Conservation (phyloP, 1,140 invertebrate genomes). For the Pseudomyrmex concolor region DNA sequence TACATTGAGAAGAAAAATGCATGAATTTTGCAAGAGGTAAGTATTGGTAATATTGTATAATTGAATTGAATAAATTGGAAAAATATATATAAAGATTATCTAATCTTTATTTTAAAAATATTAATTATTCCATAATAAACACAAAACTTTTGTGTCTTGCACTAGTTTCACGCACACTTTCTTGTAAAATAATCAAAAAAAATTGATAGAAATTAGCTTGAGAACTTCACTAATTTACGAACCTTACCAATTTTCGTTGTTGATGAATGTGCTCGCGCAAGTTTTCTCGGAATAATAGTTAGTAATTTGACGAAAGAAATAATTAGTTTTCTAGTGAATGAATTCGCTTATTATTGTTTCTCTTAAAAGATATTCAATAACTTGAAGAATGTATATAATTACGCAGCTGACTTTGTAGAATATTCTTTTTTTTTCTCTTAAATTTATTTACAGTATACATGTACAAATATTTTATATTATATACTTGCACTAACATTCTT, state of each 20-base stretch:
- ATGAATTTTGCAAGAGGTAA: slow-evolving; percentile 61
- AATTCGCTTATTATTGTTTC: slow-evolving; percentile 8
- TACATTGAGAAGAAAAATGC: slow-evolving; percentile 8
- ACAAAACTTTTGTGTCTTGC: slow-evolving; percentile 46
- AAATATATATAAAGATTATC: no score
- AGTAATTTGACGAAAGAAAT: slow-evolving; percentile 17
- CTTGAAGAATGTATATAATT: slow-evolving; percentile 10
- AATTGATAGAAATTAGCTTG: slow-evolving; percentile 61
- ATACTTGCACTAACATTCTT: not conserved
- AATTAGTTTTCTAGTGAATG: slow-evolving; percentile 22
- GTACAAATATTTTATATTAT: not conserved
- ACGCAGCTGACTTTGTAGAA: not conserved
- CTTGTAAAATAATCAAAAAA: slow-evolving; percentile 17
- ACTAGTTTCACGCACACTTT: slow-evolving; percentile 25
- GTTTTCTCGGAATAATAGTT: slow-evolving; percentile 45
- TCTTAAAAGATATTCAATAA: slow-evolving; percentile 5
- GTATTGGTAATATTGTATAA: slow-evolving; percentile 56
- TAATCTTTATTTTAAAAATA: not conserved
- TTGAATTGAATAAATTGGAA: not conserved
- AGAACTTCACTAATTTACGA: not conserved
- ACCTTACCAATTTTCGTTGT: not conserved
- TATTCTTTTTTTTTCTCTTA: not conserved
- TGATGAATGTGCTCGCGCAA: slow-evolving; percentile 6
- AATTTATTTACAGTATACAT: not conserved
- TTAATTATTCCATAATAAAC: slow-evolving; percentile 5